Base-by-base conservation (phyloP, 2,888 invertebrate species). In the Melinaea marsaeus region DNA sequence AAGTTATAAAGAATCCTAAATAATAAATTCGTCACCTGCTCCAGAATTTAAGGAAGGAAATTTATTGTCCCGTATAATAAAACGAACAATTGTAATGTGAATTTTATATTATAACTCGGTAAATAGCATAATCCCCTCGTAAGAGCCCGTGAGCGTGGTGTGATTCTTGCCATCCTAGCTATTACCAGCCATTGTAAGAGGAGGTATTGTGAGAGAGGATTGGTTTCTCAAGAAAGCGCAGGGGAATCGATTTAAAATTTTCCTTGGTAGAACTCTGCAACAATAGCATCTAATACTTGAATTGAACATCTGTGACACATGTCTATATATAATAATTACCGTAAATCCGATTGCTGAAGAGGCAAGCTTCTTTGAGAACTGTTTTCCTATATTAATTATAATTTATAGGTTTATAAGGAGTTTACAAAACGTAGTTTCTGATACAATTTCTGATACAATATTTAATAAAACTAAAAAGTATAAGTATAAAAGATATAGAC, bases 191-290 rank as follows among this genome's bases (percentile, higher is more conserved):
- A 89, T 90, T 89, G 88, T 89, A 78, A 75, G 75, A 78, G 75
- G 67, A 77, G 80, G 82, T 81, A 90, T 90, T 90, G 90, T 89
- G 83, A 74, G 74, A 71, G 75, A 83, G 87, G 88, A 88, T 88
- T 88, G 87, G 85, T 86, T 89, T 84, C 83, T 78, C 79, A 75
- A 81, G 86, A 85, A 84, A 86, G 84, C 84, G 79, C 79, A 71
- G 70, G 78, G 81, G 85, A 88, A 88, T 88, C 85, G 89, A 90
- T 90, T 90, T 89, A 84, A 88, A 88, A 88, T 83, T 85, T 80
- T 81, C 80, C 82, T 80, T 81, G 80, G 84, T 87, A 83, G 84
- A 84, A 80, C 74, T 79, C 74, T 78, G 75, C 84, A 79, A 86
- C 89, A 88, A 89, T 82, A 75, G 84, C 77, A 71, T 74, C 80